Percentiles rank a stretch among this genome's conserved stretches.
These are phyloP conservation scores for Agonum fuliginosum DNA, from an alignment of 2,888 invertebrate genomes.

Conservation along the genomic window DNA sequence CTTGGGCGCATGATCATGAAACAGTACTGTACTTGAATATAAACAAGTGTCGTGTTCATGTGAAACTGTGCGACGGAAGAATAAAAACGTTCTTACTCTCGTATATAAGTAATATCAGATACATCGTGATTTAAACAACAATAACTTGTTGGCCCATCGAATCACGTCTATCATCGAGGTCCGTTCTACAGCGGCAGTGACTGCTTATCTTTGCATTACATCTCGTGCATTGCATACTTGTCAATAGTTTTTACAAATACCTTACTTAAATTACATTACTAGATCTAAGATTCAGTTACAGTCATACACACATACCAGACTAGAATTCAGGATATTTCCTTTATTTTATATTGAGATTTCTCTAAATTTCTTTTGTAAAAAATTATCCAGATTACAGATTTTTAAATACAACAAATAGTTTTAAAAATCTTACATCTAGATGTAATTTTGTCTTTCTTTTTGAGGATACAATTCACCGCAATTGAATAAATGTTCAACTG, in stretches of 20 bases:
- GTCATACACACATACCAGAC: constrained; percentile 59
- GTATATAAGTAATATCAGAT: constrained; percentile 27
- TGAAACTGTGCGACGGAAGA: constrained; percentile 51
- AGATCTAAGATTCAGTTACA: constrained; percentile 50
- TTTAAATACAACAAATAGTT: constrained; percentile 40
- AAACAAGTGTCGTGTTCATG: constrained; percentile 18
- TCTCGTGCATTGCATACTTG: constrained; percentile 58
- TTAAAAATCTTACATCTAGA: constrained; percentile 46
- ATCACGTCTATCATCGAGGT: constrained; percentile 52
- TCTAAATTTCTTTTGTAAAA: constrained; percentile 54
- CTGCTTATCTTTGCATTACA: constrained; percentile 57
- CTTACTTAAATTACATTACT: constrained; percentile 46
- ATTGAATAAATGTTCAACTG: constrained; percentile 54
- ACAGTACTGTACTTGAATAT: not conserved
- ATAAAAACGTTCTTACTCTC: constrained; percentile 45
- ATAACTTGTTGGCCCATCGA: constrained; percentile 51
- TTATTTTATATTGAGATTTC: constrained; percentile 11
- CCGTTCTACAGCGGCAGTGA: constrained; percentile 58
- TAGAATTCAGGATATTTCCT: constrained; percentile 49
- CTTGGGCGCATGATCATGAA: constrained; percentile 10
- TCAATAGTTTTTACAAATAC: constrained; percentile 55
- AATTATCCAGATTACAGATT: constrained; percentile 54
- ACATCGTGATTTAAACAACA: constrained; percentile 51
- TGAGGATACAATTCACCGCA: constrained; percentile 60
- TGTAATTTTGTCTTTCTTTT: constrained; percentile 41